Conservation (phyloP, 1,140 invertebrate genomes). For the Phymastichus coffea region DNA sequence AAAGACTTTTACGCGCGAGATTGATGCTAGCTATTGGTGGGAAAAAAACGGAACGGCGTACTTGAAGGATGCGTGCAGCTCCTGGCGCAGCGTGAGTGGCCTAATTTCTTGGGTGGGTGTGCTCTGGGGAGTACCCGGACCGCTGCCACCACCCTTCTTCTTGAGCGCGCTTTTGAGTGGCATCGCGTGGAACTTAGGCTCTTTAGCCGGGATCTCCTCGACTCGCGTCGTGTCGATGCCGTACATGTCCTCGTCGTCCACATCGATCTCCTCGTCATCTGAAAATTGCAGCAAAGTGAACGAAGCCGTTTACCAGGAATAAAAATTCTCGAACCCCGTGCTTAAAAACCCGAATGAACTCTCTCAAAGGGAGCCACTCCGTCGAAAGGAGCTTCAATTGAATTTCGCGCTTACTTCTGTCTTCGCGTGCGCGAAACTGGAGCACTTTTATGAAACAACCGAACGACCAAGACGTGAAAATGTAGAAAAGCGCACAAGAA, state of each 20-base stretch:
- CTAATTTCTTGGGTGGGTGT: slow-evolving; percentile 79
- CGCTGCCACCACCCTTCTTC: slow-evolving; percentile 68
- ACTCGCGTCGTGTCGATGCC: slow-evolving; percentile 76
- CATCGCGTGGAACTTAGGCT: slow-evolving; percentile 83
- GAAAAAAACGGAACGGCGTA: too few species aligned
- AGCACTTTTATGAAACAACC: too few species aligned
- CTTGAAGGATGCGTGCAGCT: slow-evolving; percentile 65
- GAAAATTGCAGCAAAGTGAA: too few species aligned
- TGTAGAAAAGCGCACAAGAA: too few species aligned
- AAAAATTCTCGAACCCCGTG: background rate
- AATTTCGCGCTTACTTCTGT: too few species aligned
- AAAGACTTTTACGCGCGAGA: background rate
- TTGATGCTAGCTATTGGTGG: too few species aligned
- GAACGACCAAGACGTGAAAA: too few species aligned
- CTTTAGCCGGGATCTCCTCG: slow-evolving; percentile 87
- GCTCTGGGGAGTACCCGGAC: slow-evolving; percentile 63
- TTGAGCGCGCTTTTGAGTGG: slow-evolving; percentile 90
- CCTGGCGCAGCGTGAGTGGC: slow-evolving; percentile 69
- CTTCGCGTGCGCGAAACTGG: too few species aligned
- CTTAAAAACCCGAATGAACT: slow-evolving; percentile 9
- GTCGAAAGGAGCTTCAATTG: too few species aligned
- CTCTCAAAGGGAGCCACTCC: too few species aligned
- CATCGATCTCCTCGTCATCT: slow-evolving; percentile 57
- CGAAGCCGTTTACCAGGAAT: too few species aligned
- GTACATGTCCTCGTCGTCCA: slow-evolving; percentile 34